These are phyloP conservation scores for Lipophrys pholis DNA, from an alignment of 2,113 vertebrate genomes.

Conservation along the genomic window DNA sequence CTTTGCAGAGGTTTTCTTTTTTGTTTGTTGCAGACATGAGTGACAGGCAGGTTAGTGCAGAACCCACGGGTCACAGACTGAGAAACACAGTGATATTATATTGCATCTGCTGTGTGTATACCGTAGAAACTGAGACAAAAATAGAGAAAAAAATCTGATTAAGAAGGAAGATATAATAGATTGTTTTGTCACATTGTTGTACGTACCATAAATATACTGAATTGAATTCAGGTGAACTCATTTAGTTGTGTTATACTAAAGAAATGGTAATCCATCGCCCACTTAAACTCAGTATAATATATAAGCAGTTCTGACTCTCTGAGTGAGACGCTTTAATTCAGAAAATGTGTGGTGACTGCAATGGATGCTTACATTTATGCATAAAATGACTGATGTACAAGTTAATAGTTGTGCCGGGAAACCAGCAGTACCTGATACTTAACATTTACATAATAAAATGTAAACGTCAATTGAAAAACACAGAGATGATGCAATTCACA, in stretches of 20 bases:
- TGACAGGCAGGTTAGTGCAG: slow-evolving; percentile 72
- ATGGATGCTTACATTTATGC: background rate
- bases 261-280: too few species aligned
- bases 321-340: background rate
- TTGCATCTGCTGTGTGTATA: slow-evolving; percentile 43
- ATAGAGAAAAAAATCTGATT: slow-evolving; percentile 2
- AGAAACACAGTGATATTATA: slow-evolving; percentile 64
- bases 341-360: background rate
- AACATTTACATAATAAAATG: too few species aligned
- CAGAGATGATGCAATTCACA: too few species aligned
- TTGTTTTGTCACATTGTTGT: background rate
- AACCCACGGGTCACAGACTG: slow-evolving; percentile 61
- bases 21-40: slow-evolving; percentile 72
- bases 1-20: slow-evolving; percentile 66
- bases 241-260: too few species aligned
- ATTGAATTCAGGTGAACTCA: background rate
- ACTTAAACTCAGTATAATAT: too few species aligned
- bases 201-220: background rate
- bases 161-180: background rate
- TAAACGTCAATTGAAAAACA: too few species aligned
- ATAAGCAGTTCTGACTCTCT: background rate
- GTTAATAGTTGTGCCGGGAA: background rate
- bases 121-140: background rate
- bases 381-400: background rate
- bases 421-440: background rate